Evolutionary conservation across 2,888 invertebrate genomes (phyloP).

Genomic region (Abrostola tripartita): DNA sequence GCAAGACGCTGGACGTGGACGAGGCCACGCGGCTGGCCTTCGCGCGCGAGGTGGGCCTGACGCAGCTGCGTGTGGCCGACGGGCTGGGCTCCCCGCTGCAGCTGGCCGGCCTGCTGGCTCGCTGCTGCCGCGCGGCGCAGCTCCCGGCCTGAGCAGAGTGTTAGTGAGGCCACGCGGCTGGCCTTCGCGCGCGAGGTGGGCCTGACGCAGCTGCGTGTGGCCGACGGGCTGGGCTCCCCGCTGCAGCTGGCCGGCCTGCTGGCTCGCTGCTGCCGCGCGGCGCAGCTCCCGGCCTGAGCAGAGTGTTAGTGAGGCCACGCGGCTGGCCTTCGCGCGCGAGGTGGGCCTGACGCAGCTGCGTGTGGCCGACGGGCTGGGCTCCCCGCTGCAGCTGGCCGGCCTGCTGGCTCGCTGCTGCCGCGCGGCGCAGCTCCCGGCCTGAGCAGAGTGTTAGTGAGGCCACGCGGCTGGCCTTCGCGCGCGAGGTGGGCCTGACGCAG

Average conservation of each 20-base stretch:
- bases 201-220: conserved; percentile 95
- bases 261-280: conserved; percentile 92
- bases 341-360: conserved; percentile 97
- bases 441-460: no score
- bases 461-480: conserved; percentile 94
- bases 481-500: conserved; percentile 97
- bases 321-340: conserved; percentile 96
- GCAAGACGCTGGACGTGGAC: conserved; percentile 94
- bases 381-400: conserved; percentile 96
- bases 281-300: conserved; percentile 42
- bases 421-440: conserved; percentile 55
- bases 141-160: no score
- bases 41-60: conserved; percentile 96
- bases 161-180: conserved; percentile 95
- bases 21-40: conserved; percentile 95
- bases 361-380: conserved; percentile 95
- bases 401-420: conserved; percentile 95
- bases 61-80: conserved; percentile 96
- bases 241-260: conserved; percentile 97
- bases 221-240: conserved; percentile 95
- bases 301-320: conserved; percentile 95
- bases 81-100: conserved; percentile 96
- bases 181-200: conserved; percentile 97
- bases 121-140: conserved; percentile 90
- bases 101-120: conserved; percentile 95